These are phyloP conservation scores for Myrmecophaga tridactyla DNA, from an alignment of 2,113 vertebrate genomes.

Conservation along the genomic window DNA sequence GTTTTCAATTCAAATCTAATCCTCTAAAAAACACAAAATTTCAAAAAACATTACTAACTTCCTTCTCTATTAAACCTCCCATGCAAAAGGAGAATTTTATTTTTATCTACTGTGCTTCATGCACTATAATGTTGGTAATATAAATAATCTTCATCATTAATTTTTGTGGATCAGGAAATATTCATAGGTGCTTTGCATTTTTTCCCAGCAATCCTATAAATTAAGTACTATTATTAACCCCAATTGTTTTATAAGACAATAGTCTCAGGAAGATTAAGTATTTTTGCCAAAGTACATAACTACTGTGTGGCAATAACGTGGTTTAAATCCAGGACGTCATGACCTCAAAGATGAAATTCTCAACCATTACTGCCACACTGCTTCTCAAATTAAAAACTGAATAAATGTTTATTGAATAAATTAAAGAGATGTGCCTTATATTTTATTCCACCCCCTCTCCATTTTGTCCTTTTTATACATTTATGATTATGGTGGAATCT, in stretches of 20 bases:
- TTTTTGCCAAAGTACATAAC: neutral
- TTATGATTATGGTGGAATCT: neutral
- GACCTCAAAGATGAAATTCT: neutral
- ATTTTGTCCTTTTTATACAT: neutral
- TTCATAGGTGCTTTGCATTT: neutral
- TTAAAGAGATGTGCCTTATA: neutral
- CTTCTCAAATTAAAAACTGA: neutral
- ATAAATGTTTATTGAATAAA: neutral
- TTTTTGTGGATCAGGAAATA: neutral
- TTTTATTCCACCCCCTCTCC: neutral
- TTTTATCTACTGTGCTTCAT: neutral
- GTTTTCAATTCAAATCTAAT: neutral
- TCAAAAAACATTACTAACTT: neutral
- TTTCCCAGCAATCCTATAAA: neutral
- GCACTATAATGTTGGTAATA: neutral
- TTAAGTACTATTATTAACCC: neutral
- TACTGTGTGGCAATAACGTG: neutral
- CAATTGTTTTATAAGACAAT: neutral
- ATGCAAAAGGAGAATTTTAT: neutral
- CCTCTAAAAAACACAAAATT: neutral
- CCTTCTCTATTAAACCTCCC: neutral
- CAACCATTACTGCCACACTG: neutral
- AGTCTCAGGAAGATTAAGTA: neutral
- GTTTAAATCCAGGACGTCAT: neutral
- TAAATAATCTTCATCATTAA: slow-evolving; percentile 17